Percentiles rank a stretch among this genome's conserved stretches.
These are phyloP conservation scores for Triplophysa siluroides DNA, from an alignment of 2,113 vertebrate species.

Conservation along the genomic window DNA sequence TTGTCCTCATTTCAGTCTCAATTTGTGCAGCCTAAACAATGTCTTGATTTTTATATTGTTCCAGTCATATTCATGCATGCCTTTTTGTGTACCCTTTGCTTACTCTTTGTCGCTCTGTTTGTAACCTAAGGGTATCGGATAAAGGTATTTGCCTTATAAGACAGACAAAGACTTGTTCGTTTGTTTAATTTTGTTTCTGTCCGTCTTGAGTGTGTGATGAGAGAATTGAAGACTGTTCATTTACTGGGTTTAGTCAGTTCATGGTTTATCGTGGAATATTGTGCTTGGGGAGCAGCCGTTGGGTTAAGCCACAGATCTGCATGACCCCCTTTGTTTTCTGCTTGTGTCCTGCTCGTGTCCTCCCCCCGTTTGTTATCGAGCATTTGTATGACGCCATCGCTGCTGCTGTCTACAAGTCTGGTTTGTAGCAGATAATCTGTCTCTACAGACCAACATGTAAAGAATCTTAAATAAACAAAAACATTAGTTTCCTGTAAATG, in stretches of 20 bases:
- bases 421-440: constrained; percentile 35
- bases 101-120: constrained; percentile 27
- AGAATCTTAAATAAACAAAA: constrained; percentile 63
- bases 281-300: neutral
- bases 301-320: neutral
- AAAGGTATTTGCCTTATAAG: constrained; percentile 56
- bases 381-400: constrained; percentile 55
- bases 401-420: constrained; percentile 61
- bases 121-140: constrained; percentile 35
- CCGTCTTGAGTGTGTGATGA: neutral
- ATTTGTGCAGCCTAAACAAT: constrained; percentile 25
- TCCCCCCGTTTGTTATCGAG: constrained; percentile 39
- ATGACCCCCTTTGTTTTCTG: constrained; percentile 4
- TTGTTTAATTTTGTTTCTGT: constrained; percentile 1
- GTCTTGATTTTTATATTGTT: constrained; percentile 14
- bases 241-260: neutral
- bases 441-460: constrained; percentile 54
- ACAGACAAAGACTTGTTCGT: constrained; percentile 33
- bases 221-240: constrained; percentile 37
- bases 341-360: constrained; percentile 20
- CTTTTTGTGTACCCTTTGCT: constrained; percentile 40
- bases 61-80: constrained; percentile 52
- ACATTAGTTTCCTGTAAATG: constrained; percentile 63
- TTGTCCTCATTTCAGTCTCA: constrained; percentile 32
- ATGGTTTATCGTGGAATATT: constrained; percentile 1